A percentile compares a stretch with the other conserved stretches of the same genome.
These are phyloP conservation scores for Xylocopa sonorina DNA, from an alignment of 1,140 invertebrate genomes.

Conservation along the genomic window DNA sequence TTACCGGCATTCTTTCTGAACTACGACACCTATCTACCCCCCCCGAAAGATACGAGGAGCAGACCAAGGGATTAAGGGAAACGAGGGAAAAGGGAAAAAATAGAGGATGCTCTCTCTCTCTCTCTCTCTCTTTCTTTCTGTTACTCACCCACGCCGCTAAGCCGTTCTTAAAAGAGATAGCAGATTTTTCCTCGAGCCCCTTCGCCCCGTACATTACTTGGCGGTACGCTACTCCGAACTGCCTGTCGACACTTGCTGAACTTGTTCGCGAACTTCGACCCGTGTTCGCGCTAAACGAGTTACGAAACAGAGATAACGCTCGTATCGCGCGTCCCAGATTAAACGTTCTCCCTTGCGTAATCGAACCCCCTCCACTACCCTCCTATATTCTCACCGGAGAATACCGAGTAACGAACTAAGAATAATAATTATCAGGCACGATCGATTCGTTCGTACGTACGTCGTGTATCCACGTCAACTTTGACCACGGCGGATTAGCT, in stretches of 20 bases:
- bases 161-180: background rate
- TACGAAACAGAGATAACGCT: background rate
- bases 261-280: constrained; percentile 9
- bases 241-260: constrained; percentile 3
- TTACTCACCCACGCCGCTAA: too few relatives aligned
- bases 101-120: background rate
- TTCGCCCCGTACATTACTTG: background rate
- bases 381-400: too few relatives aligned
- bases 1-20: constrained; percentile 42
- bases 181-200: constrained; percentile 23
- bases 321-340: background rate
- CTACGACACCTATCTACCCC: constrained; percentile 53
- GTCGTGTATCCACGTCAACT: constrained; percentile 93
- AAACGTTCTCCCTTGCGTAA: constrained; percentile 8
- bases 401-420: background rate
- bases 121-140: background rate
- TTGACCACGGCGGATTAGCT: constrained; percentile 91
- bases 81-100: constrained; percentile 36
- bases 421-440: too few relatives aligned
- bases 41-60: constrained; percentile 36
- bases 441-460: constrained; percentile 83
- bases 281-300: constrained; percentile 18
- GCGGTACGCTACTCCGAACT: background rate
- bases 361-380: too few relatives aligned
- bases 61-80: constrained; percentile 43